Evolutionary conservation across 2,797 vertebrate species (phyloP).

Genomic region (Tragopan temminckii): DNA sequence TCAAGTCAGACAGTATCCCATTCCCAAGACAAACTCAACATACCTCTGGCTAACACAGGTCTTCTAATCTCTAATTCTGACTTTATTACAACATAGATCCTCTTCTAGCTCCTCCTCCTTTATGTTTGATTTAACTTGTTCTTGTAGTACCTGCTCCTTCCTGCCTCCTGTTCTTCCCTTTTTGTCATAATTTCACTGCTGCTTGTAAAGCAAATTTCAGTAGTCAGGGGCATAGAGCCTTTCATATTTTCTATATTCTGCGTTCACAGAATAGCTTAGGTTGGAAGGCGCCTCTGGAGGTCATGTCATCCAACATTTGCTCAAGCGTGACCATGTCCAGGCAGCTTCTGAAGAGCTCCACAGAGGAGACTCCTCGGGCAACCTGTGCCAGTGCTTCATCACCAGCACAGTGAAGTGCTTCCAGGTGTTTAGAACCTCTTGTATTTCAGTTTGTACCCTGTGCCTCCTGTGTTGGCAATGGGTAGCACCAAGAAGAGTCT

Average conservation of each 20-base stretch:
- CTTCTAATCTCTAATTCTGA: neutral
- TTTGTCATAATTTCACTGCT: neutral
- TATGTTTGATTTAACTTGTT: neutral
- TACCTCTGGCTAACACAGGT: neutral
- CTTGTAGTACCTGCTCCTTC: neutral
- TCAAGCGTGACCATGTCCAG: neutral
- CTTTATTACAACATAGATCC: neutral
- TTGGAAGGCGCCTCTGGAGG: neutral
- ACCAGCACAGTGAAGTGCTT: too few relatives aligned
- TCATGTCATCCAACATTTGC: neutral
- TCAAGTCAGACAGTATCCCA: neutral
- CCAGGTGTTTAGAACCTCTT: too few relatives aligned
- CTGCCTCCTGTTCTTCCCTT: neutral
- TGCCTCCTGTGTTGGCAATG: too few relatives aligned
- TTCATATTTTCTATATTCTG: neutral
- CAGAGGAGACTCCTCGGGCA: neutral
- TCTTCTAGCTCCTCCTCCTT: neutral
- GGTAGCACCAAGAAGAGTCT: too few relatives aligned
- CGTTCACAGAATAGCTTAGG: neutral
- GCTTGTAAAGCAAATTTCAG: neutral
- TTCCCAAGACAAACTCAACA: neutral
- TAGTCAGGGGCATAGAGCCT: neutral
- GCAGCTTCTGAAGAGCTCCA: neutral
- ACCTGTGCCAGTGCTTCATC: too few relatives aligned
- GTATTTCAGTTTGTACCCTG: too few relatives aligned